Base-by-base conservation (phyloP, 1,140 invertebrate genomes). In the Semibalanus balanoides region DNA sequence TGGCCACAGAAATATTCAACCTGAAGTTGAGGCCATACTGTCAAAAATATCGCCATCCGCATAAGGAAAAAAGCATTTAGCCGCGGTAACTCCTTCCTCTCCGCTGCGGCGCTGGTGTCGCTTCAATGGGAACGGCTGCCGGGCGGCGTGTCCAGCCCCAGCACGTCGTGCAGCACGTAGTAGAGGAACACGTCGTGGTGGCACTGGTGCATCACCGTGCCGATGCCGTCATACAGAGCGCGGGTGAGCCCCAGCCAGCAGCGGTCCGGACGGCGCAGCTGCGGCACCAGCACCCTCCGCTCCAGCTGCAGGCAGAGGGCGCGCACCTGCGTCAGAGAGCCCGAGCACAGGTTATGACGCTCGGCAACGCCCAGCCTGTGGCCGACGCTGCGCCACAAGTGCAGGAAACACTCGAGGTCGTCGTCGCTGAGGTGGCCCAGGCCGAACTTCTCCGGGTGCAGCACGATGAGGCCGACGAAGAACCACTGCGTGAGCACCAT, bases 361-460 rank as follows among this genome's bases (percentile, higher is more conserved):
- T 96, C 93, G 78, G 93, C 88, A 27, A 95, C 88, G 1, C 94
- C 94, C 73, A 96, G 86, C 80, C 92, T 83, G 80, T 90, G 87
- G 0, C 93, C 93, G 40, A 95, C 88, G 0, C 92, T 89, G 71
- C 88, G 86, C 93, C 93, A 96, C 79, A 95, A 89, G 82, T 96
- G 93, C 0, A 92, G 83, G 74, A 92, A 89, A n/a, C 89, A 89
- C 74, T 92, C 89, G n/a, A 90, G 80, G 74, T 91, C 90, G 31
- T 88, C 85, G 19, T 85, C 79, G 29, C 84, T 85, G 5, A 82
- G 81, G 25, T 85, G 73, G 3, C 81, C 79, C 3, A 94, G 83
- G 0, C 92, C 91, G 40, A 93, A 83, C 30, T 87, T 82, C 73
- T 89, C 83, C 0, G 90, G 88, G 70, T 88, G 88, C 7, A 92